A percentile compares a stretch with the other conserved stretches of the same genome.
These are phyloP conservation scores for Sorex araneus DNA, from an alignment of 2,113 vertebrate genomes.

Conservation along the genomic window DNA sequence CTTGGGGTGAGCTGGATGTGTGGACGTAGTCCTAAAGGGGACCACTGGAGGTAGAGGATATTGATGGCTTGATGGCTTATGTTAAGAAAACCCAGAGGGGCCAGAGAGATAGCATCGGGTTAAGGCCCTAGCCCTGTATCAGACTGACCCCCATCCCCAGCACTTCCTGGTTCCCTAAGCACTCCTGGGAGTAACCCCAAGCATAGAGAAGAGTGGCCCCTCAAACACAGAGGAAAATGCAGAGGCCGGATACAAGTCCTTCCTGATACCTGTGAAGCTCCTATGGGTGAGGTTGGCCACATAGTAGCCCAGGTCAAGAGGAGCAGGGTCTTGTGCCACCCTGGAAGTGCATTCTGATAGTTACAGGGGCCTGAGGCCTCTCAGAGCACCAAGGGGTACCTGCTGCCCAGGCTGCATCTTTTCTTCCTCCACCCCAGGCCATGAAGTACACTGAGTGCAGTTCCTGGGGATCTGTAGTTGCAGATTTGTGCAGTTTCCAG, in stretches of 20 bases:
- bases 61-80: background rate
- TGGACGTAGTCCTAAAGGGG: background rate
- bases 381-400: too few species aligned
- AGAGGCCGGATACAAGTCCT: too few species aligned
- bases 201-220: too few species aligned
- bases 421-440: rapidly evolving
- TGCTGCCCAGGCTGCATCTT: background rate
- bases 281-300: background rate
- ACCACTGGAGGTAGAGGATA: background rate
- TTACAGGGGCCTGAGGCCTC: background rate
- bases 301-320: background rate
- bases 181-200: too few species aligned
- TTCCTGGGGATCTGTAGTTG: background rate
- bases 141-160: too few species aligned
- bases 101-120: background rate
- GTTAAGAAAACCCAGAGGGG: background rate
- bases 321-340: background rate
- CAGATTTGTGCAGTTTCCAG: background rate
- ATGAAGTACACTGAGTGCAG: background rate
- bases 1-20: background rate
- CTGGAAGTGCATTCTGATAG: background rate
- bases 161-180: too few species aligned
- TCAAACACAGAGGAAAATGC: too few species aligned
- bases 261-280: background rate
- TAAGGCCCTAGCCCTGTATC: too few species aligned